phyloP scores from a whole-genome alignment of 2,113 vertebrate species.

The Andinoacara biseriatus region DNA sequence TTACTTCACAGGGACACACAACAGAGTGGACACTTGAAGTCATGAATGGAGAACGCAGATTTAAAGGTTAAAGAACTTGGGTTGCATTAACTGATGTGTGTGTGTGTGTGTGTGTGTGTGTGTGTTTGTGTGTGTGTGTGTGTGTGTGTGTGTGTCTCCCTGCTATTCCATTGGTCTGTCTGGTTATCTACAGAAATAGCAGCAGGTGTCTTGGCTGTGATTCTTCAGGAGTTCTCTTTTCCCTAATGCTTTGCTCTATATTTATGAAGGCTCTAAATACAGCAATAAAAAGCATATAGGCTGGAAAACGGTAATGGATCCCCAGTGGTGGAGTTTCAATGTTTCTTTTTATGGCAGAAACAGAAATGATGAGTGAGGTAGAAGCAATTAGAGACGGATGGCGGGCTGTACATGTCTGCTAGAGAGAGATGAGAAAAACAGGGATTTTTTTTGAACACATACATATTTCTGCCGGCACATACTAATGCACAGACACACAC shows the following conservation, averaged over 20 bases:
- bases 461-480: constrained; percentile 21
- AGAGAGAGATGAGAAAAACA: constrained; percentile 60
- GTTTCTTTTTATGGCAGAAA: constrained; percentile 66
- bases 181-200: constrained; percentile 37
- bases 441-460: background rate
- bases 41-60: background rate
- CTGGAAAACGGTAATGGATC: constrained; percentile 75
- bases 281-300: constrained; percentile 75
- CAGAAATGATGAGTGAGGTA: constrained; percentile 71
- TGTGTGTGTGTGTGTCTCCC: background rate
- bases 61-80: background rate
- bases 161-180: background rate
- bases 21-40: background rate
- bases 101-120: too few species aligned
- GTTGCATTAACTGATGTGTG: background rate
- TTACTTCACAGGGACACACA: background rate
- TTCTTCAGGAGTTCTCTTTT: constrained; percentile 25
- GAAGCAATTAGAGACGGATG: constrained; percentile 71
- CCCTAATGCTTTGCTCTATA: constrained; percentile 69
- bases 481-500: constrained; percentile 44
- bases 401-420: constrained; percentile 49
- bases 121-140: background rate
- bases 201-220: constrained; percentile 54
- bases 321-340: constrained; percentile 62
- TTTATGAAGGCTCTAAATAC: constrained; percentile 77